phyloP scores from a whole-genome alignment of 2,113 vertebrate species.

The Gallinago undulata region DNA sequence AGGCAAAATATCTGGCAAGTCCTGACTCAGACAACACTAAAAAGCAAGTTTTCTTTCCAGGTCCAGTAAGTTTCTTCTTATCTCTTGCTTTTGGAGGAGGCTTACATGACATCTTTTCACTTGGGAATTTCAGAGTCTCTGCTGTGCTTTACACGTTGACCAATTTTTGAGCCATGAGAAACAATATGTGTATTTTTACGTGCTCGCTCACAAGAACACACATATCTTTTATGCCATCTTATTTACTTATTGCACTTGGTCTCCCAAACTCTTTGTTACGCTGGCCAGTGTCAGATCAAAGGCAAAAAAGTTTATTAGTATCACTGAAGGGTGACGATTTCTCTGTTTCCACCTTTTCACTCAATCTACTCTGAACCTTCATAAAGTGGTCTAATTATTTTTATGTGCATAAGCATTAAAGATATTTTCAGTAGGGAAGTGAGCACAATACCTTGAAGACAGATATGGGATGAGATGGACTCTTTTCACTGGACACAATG shows the following conservation, averaged over 20 bases:
- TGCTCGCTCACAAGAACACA: accelerated
- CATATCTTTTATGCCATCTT: accelerated
- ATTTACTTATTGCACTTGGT: not conserved
- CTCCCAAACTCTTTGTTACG: not conserved
- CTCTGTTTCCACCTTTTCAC: not conserved
- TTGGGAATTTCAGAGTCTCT: not conserved
- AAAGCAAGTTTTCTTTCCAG: not conserved
- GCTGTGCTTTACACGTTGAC: not conserved
- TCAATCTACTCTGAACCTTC: not conserved
- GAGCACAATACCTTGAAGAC: not conserved
- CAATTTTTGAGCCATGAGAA: not conserved
- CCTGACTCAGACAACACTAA: accelerated
- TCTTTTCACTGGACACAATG: not conserved
- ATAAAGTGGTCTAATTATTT: not conserved
- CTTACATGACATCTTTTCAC: not conserved
- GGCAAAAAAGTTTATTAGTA: not conserved
- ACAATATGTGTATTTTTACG: not conserved
- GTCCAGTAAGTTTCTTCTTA: not conserved
- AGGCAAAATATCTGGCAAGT: not conserved
- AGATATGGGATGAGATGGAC: not conserved
- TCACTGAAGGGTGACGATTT: not conserved
- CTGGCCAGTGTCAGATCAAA: not conserved
- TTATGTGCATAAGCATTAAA: not conserved
- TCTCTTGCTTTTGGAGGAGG: not conserved
- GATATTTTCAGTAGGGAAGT: not conserved